These are phyloP conservation scores for Coturnix japonica DNA, from an alignment of 2,113 vertebrate genomes.

Conservation along the genomic window DNA sequence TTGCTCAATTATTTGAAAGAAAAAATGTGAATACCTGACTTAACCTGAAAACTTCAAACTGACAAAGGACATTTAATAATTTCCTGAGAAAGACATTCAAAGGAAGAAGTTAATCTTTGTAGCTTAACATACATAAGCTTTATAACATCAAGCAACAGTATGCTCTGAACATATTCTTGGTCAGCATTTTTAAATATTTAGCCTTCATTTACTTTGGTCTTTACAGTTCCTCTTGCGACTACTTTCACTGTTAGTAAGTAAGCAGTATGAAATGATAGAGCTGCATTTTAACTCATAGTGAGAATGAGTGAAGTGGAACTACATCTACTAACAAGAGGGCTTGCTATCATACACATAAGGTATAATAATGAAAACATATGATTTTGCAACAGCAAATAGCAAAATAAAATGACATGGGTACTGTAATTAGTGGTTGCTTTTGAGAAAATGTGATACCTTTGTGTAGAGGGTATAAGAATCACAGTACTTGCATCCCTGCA, in stretches of 20 bases:
- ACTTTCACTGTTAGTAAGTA: not conserved
- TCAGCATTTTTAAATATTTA: not conserved
- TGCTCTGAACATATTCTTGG: not conserved
- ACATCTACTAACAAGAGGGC: not conserved
- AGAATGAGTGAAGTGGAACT: not conserved
- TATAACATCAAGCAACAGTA: not conserved
- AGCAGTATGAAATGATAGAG: not conserved
- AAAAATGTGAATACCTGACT: not conserved
- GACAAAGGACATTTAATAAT: not conserved
- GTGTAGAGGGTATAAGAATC: not conserved
- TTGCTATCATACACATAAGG: not conserved
- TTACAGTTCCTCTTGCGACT: not conserved
- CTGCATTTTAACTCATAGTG: not conserved
- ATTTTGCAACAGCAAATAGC: slow-evolving; percentile 30
- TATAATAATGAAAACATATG: not conserved
- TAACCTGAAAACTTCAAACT: not conserved
- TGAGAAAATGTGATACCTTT: not conserved
- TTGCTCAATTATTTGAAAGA: not conserved
- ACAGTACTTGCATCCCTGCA: not conserved
- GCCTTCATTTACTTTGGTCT: not conserved
- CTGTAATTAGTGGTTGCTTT: not conserved
- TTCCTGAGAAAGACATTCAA: not conserved
- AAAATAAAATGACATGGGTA: not conserved
- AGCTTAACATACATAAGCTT: not conserved
- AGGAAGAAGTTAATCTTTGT: not conserved